These are phyloP conservation scores for Eueremaeus valkanovi DNA, from an alignment of 2,888 invertebrate species.

Conservation along the genomic window DNA sequence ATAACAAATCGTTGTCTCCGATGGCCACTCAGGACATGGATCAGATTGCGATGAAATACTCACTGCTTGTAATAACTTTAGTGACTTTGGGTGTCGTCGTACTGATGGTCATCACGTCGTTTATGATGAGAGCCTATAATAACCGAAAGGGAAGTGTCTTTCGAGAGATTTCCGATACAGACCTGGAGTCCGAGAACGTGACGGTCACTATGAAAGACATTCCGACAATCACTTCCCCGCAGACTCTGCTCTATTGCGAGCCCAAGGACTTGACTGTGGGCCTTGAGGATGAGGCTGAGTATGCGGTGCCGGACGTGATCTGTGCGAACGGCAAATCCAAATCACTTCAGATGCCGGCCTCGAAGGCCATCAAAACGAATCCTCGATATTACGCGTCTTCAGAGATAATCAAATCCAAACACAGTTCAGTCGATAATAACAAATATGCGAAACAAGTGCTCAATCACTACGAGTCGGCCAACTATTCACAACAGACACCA, in stretches of 20 bases:
- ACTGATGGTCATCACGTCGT: slow-evolving; percentile 1
- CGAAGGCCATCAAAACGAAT: slow-evolving; percentile 27
- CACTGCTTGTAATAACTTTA: not conserved
- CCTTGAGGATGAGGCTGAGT: slow-evolving; percentile 36
- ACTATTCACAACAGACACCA: slow-evolving; percentile 34
- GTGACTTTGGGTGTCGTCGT: slow-evolving; percentile 18
- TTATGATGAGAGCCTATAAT: slow-evolving; percentile 12
- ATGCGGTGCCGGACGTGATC: slow-evolving; percentile 42
- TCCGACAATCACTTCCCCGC: not conserved
- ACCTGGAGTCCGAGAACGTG: slow-evolving; percentile 4
- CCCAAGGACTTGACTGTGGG: slow-evolving; percentile 39
- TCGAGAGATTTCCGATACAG: slow-evolving; percentile 22
- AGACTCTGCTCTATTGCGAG: slow-evolving; percentile 41
- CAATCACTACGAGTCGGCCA: slow-evolving; percentile 33
- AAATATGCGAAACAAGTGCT: slow-evolving; percentile 16
- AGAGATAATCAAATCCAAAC: slow-evolving; percentile 20
- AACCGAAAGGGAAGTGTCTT: slow-evolving; percentile 1
- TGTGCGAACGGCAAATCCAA: slow-evolving; percentile 29
- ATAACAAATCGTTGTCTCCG: slow-evolving; percentile 10
- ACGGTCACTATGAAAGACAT: slow-evolving; percentile 14
- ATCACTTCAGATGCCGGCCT: not conserved
- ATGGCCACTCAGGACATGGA: slow-evolving; percentile 7
- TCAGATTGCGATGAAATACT: slow-evolving; percentile 24
- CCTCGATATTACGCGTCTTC: slow-evolving; percentile 40
- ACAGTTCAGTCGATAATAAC: not conserved